These are phyloP conservation scores for Ptychadena robeensis DNA, from an alignment of 2,797 vertebrate species.

Conservation along the genomic window DNA sequence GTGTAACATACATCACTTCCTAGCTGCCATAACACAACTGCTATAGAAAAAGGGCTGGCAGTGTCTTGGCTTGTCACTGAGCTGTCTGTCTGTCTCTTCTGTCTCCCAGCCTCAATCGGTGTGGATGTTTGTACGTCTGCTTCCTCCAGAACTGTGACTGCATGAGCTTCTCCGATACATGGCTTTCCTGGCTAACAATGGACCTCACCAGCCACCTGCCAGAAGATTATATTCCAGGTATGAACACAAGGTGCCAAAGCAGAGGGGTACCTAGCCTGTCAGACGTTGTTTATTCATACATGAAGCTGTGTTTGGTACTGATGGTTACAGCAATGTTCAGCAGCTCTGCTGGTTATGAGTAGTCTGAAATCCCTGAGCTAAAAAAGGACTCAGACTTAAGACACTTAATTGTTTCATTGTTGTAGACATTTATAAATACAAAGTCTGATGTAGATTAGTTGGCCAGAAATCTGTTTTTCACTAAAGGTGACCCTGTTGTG, in stretches of 20 bases:
- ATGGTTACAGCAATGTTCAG: not conserved
- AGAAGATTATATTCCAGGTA: not conserved
- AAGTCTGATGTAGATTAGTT: not conserved
- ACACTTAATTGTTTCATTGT: not conserved
- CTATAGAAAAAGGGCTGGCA: slow-evolving; percentile 1
- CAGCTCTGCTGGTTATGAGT: not conserved
- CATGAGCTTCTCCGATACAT: slow-evolving; percentile 34
- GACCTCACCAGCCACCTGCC: slow-evolving; percentile 19
- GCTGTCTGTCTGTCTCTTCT: not conserved
- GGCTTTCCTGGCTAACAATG: slow-evolving; percentile 51
- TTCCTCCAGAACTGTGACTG: not conserved
- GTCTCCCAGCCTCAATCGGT: not conserved
- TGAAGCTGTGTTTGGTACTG: not conserved
- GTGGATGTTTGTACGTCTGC: slow-evolving; percentile 12
- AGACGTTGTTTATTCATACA: not conserved
- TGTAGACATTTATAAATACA: not conserved
- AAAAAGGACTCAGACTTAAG: not conserved
- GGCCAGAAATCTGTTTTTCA: not conserved
- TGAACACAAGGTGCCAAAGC: not conserved
- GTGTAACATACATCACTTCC: slow-evolving; percentile 56
- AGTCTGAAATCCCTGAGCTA: not conserved
- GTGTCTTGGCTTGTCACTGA: not conserved
- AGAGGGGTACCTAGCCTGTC: not conserved
- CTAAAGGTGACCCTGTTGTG: not conserved
- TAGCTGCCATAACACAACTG: slow-evolving; percentile 48